A percentile compares a stretch with the other conserved stretches of the same genome.
phyloP scores from a whole-genome alignment of 2,797 vertebrate genomes.

The Enteromius thamalakanensis region DNA sequence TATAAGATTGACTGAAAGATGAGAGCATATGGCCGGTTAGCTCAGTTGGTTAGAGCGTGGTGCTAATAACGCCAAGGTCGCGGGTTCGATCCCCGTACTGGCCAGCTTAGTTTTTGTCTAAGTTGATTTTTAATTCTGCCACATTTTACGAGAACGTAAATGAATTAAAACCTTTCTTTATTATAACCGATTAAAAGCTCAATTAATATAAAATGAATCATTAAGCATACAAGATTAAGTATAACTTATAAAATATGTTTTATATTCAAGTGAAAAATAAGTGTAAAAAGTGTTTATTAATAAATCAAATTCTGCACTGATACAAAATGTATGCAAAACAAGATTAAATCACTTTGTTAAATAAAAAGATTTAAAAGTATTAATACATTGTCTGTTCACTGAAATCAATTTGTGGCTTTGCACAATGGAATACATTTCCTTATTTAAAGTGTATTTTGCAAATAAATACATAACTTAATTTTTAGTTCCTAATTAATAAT shows the following conservation, averaged over 20 bases:
- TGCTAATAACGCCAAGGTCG: constrained; percentile 75
- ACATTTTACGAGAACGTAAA: not conserved
- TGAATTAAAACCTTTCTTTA: not conserved
- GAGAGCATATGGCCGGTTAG: constrained; percentile 53
- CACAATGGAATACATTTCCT: not conserved
- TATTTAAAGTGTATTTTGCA: not conserved
- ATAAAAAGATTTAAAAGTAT: not conserved
- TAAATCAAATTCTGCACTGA: not conserved
- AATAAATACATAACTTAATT: not conserved
- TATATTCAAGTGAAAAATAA: too few relatives aligned
- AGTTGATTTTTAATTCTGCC: not conserved
- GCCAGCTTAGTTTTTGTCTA: not conserved
- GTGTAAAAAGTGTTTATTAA: not conserved
- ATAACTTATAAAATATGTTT: not conserved
- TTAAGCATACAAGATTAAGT: not conserved
- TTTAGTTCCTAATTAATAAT: too few relatives aligned
- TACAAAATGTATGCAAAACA: not conserved
- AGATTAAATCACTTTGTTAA: not conserved
- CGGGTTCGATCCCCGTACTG: constrained; percentile 78
- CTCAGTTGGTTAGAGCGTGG: constrained; percentile 75
- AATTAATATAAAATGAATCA: not conserved
- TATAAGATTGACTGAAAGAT: too few relatives aligned
- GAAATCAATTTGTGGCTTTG: not conserved
- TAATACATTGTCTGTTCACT: not conserved
- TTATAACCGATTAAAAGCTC: not conserved